These are phyloP conservation scores for Papio anubis DNA, from an alignment of 2,113 vertebrate species.

Conservation along the genomic window DNA sequence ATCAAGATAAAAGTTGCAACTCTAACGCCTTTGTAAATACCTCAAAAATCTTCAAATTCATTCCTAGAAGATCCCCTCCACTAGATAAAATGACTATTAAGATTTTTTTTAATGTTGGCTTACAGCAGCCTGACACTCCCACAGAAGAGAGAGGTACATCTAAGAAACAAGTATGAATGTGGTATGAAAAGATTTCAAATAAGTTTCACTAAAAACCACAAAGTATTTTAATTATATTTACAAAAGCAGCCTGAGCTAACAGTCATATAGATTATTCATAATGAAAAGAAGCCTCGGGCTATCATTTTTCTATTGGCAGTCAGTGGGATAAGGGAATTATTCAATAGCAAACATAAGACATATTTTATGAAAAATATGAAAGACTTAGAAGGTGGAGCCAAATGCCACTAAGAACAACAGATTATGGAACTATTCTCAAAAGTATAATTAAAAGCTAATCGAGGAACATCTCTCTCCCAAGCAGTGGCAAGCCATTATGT, in stretches of 20 bases:
- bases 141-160: background rate
- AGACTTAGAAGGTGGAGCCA: background rate
- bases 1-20: background rate
- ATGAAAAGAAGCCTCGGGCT: background rate
- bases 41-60: background rate
- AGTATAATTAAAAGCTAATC: background rate
- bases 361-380: background rate
- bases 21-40: background rate
- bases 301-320: background rate
- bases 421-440: background rate
- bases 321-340: background rate
- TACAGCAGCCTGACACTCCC: background rate
- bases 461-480: background rate
- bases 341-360: background rate
- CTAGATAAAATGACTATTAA: background rate
- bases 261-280: background rate
- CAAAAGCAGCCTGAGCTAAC: background rate
- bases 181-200: background rate
- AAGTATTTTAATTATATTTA: background rate
- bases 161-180: background rate
- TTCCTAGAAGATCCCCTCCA: background rate
- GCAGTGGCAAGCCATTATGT: background rate
- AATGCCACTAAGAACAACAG: background rate
- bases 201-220: background rate
- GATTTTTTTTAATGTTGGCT: background rate